These are phyloP conservation scores for Enteromius radiatus DNA, from an alignment of 2,797 vertebrate genomes.

Conservation along the genomic window DNA sequence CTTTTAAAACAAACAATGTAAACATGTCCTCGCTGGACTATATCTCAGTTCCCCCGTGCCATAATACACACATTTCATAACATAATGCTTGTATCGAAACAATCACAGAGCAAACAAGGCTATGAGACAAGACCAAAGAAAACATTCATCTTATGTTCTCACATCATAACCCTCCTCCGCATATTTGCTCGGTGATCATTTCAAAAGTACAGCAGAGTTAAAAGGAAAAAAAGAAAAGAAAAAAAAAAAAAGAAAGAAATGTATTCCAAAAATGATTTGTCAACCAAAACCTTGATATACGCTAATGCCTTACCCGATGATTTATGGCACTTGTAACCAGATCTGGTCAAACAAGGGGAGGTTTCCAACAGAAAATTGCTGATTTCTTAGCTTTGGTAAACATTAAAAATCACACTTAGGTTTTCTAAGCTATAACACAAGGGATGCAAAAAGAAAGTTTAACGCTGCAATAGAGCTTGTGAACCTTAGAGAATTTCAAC, in stretches of 20 bases:
- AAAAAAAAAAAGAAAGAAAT: constrained; percentile 43
- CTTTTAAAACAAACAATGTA: constrained; percentile 65
- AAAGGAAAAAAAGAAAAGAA: neutral
- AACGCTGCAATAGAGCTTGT: constrained; percentile 72
- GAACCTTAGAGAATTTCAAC: constrained; percentile 68
- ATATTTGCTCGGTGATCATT: constrained; percentile 53
- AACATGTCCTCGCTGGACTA: constrained; percentile 68
- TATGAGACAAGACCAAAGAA: constrained; percentile 43
- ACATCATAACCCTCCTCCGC: constrained; percentile 71
- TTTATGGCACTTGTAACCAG: constrained; percentile 66
- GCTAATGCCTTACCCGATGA: constrained; percentile 55
- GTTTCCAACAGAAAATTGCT: constrained; percentile 45
- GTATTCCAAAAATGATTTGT: constrained; percentile 52
- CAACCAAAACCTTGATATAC: constrained; percentile 28
- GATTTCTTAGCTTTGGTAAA: constrained; percentile 73
- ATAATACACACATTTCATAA: constrained; percentile 54
- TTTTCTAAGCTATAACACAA: constrained; percentile 35
- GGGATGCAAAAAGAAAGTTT: constrained; percentile 45
- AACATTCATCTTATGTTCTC: constrained; percentile 25
- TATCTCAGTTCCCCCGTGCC: constrained; percentile 54
- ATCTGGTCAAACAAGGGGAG: constrained; percentile 42
- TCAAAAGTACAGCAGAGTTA: constrained; percentile 25
- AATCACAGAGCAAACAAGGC: constrained; percentile 66
- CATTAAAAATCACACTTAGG: constrained; percentile 24
- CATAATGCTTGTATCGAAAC: constrained; percentile 52